These are phyloP conservation scores for Chrysochloris asiatica DNA, from an alignment of 2,113 vertebrate genomes.

Conservation along the genomic window DNA sequence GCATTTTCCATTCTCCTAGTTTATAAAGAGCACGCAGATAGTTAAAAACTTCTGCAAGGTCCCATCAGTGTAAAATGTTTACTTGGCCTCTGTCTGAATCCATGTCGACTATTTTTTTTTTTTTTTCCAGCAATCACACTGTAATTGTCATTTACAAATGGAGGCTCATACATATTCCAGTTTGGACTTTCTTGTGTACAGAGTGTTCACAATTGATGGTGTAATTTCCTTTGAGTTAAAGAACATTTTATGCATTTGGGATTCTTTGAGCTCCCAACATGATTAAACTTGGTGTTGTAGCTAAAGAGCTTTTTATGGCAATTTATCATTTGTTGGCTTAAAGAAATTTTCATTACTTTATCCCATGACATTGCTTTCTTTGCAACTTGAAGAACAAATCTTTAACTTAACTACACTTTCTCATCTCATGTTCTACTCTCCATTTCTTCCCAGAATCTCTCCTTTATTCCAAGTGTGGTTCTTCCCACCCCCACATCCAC, in stretches of 20 bases:
- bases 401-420: conserved; percentile 31
- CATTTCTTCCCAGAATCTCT: background rate
- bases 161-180: conserved; percentile 39
- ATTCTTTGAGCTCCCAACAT: conserved; percentile 35
- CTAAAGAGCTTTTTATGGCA: conserved; percentile 37
- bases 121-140: conserved; percentile 11
- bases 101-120: background rate
- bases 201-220: background rate
- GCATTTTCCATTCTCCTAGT: background rate
- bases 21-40: background rate
- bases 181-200: background rate
- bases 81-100: background rate
- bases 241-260: conserved; percentile 31
- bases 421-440: background rate
- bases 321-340: conserved; percentile 59
- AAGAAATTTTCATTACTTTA: conserved; percentile 52
- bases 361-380: background rate
- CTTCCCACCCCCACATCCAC: too few relatives aligned
- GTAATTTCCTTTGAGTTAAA: conserved; percentile 59
- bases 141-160: conserved; percentile 27
- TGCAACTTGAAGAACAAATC: conserved; percentile 22
- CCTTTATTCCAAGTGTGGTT: too few relatives aligned
- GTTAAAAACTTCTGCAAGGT: background rate
- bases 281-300: conserved; percentile 44
- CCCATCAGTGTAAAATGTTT: background rate